A percentile compares a stretch with the other conserved stretches of the same genome.
phyloP scores from a whole-genome alignment of 1,140 invertebrate genomes.

The Euschistus heros region DNA sequence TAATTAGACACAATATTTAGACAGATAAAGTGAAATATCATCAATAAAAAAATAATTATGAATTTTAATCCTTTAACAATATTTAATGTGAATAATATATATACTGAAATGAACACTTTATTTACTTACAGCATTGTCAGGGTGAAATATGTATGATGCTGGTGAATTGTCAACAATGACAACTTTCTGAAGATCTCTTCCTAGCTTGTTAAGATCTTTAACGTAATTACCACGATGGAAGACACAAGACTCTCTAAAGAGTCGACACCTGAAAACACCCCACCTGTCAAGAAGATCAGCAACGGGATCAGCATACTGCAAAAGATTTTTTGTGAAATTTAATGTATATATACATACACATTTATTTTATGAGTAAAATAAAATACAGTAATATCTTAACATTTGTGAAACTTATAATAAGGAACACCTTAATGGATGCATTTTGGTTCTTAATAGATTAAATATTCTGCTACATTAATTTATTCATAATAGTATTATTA shows the following conservation, averaged over 20 bases:
- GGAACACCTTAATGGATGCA: no score
- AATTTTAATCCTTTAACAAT: no score
- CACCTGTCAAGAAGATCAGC: slow-evolving; percentile 96
- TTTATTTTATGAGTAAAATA: no score
- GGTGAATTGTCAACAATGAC: slow-evolving; percentile 99
- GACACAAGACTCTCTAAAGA: slow-evolving; percentile 99
- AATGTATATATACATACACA: neutral
- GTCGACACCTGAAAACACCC: slow-evolving; percentile 89
- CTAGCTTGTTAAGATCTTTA: slow-evolving; percentile 96
- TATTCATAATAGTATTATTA: no score
- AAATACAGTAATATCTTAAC: no score
- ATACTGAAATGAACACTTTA: neutral
- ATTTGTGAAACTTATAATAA: no score
- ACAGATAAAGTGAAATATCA: no score
- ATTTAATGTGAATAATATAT: no score
- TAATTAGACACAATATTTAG: no score
- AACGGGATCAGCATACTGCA: slow-evolving; percentile 95
- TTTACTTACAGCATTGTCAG: slow-evolving; percentile 87
- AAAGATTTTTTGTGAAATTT: neutral
- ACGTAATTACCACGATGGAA: slow-evolving; percentile 99
- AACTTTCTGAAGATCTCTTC: slow-evolving; percentile 89
- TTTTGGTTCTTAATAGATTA: no score
- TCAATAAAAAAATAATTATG: no score
- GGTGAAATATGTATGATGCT: slow-evolving; percentile 99
- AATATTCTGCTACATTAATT: no score